Conservation (phyloP, 2,888 invertebrate species). For the Tromatobia lineatoria region DNA sequence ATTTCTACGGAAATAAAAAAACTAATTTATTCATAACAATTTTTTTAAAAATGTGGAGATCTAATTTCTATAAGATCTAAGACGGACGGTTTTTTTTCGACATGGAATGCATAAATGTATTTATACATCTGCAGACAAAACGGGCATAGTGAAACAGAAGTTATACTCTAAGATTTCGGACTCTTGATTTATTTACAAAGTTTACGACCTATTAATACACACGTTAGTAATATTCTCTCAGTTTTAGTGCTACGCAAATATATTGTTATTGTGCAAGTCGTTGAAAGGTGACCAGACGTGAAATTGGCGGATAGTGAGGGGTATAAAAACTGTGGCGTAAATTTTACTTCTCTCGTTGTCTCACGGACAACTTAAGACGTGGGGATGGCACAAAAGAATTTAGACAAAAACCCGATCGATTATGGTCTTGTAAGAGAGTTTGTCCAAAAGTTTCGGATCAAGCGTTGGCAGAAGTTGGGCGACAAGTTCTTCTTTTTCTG, state of each 20-base stretch:
- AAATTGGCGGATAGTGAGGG: background rate
- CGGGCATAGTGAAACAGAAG: conserved; percentile 7
- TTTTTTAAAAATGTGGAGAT: no score
- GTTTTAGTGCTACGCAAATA: conserved; percentile 78
- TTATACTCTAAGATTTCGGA: conserved; percentile 58
- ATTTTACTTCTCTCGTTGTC: background rate
- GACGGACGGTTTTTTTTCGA: no score
- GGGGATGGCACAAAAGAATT: background rate
- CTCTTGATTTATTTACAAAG: conserved; percentile 12
- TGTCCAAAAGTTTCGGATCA: conserved; percentile 30
- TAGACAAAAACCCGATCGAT: conserved; percentile 36
- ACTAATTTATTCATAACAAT: no score
- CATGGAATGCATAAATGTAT: no score
- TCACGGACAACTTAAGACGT: background rate
- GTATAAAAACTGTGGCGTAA: background rate
- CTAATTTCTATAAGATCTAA: no score
- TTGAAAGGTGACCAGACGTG: conserved; percentile 15
- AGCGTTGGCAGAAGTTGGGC: background rate
- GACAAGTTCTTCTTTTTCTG: conserved; percentile 30
- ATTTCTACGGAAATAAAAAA: no score
- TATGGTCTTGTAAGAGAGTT: conserved; percentile 17
- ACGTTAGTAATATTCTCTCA: conserved; percentile 62
- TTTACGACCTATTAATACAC: conserved; percentile 75
- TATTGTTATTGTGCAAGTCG: conserved; percentile 72
- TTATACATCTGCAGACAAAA: background rate